These are phyloP conservation scores for Atherinosoma microstoma DNA, from an alignment of 2,797 vertebrate species.

Conservation along the genomic window DNA sequence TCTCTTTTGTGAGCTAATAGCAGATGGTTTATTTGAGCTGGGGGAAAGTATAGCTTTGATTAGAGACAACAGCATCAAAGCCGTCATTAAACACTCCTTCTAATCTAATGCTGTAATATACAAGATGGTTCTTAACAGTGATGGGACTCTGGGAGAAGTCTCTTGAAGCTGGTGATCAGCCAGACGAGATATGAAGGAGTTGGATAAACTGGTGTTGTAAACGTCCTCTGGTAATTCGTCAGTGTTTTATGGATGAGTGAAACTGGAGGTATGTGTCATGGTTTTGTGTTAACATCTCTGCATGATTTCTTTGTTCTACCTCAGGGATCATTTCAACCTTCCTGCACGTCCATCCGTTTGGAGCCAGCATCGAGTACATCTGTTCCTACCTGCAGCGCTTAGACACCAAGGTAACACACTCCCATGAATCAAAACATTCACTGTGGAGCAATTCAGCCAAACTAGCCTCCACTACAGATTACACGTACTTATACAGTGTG, in stretches of 20 bases:
- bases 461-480: slow-evolving; percentile 18
- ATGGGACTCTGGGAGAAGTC: slow-evolving; percentile 58
- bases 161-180: slow-evolving; percentile 46
- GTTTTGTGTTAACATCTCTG: slow-evolving; percentile 32
- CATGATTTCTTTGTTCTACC: slow-evolving; percentile 48
- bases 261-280: slow-evolving; percentile 14
- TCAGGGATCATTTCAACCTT: slow-evolving; percentile 96
- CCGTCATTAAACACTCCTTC: slow-evolving; percentile 71
- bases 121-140: slow-evolving; percentile 62
- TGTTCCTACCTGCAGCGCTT: slow-evolving; percentile 95
- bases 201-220: slow-evolving; percentile 3
- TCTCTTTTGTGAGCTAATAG: slow-evolving; percentile 51
- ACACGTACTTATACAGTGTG: slow-evolving; percentile 21
- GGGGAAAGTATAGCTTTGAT: slow-evolving; percentile 60
- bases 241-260: slow-evolving; percentile 24
- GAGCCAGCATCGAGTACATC: slow-evolving; percentile 98
- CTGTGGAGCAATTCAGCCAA: slow-evolving; percentile 16
- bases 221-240: slow-evolving; percentile 18
- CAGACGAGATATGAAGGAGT: slow-evolving; percentile 26
- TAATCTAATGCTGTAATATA: slow-evolving; percentile 59
- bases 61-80: slow-evolving; percentile 68
- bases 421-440: slow-evolving; percentile 10
- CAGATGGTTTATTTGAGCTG: slow-evolving; percentile 72
- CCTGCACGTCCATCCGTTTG: slow-evolving; percentile 94
- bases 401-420: slow-evolving; percentile 88